phyloP scores from a whole-genome alignment of 2,888 invertebrate genomes.

The Ormia ochracea region DNA sequence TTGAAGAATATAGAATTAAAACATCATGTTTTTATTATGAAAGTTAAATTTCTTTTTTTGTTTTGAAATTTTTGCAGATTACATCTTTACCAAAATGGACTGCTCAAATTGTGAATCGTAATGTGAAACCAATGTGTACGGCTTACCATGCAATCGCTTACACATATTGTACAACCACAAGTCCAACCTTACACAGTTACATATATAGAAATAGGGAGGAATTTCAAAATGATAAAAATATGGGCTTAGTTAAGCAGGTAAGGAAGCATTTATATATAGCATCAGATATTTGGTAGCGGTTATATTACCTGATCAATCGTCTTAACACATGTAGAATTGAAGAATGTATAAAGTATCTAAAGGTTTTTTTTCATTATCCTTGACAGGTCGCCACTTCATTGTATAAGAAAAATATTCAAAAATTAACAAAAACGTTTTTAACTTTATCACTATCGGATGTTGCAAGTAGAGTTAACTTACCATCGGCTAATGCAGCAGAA shows the following conservation, averaged over 20 bases:
- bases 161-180: conserved; percentile 87
- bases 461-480: conserved; percentile 88
- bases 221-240: conserved; percentile 87
- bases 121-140: conserved; percentile 89
- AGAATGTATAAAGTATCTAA: neutral
- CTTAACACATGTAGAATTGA: neutral
- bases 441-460: conserved; percentile 85
- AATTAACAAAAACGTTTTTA: conserved; percentile 88
- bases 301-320: neutral
- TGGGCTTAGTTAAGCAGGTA: conserved; percentile 87
- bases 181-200: conserved; percentile 82
- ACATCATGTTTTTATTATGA: too few relatives aligned
- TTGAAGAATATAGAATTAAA: too few relatives aligned
- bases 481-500: conserved; percentile 92
- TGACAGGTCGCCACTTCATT: conserved; percentile 90
- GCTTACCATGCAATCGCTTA: conserved; percentile 92
- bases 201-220: conserved; percentile 88
- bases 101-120: conserved; percentile 90
- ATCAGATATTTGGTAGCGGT: neutral
- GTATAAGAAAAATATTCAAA: conserved; percentile 97
- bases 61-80: conserved; percentile 78
- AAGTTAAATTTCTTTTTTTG: too few relatives aligned
- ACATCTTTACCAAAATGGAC: conserved; percentile 91
- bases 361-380: conserved; percentile 16
- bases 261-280: neutral